Evolutionary conservation across 2,888 invertebrate genomes (phyloP), one percentile per base, ranked within the genome.

Genomic region (Mythimna loreyi): DNA sequence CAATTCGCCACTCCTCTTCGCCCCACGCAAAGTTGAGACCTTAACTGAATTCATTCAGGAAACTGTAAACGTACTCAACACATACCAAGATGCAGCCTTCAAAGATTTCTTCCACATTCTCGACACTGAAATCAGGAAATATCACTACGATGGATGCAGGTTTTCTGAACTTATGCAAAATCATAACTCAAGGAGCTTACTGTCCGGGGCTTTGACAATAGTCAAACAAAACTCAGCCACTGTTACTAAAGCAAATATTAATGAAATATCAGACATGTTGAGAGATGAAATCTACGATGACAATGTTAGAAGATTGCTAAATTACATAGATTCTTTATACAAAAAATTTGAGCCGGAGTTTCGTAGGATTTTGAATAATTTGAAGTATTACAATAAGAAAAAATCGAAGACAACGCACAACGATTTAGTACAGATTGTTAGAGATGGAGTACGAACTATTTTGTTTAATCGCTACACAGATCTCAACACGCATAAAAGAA

Each of bases 251-350:
- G 47, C 60, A 2, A 45, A 68, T 7, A 43, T 93, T 3, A 74
- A 87, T 13, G 11, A 61, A 2, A 16, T 84, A 0, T 30, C 77
- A 0, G 47, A 63, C 0, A 45, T 61, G 1, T 19, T 92, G 3
- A 60, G 79, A 19, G 25, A 77, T 3, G 53, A 79, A 19, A 78
- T 80, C 21, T 72, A 72, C 19, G 67, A 78, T 16, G 40, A 63
- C 1, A 68, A 74, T 11, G 65, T 81, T 0, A 74, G 57, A 45
- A 64, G 74, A 6, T 40, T 92, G 1, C 3, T 89, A 0, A 72
- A 84, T 52, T 89, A 89, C 23, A 66, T 92, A 0, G 87, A 93
- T 75, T 86, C 89, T 0, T 72, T 92, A 11, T 92, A 90, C 62
- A 77, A 58, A 33, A 70, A 70, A 9, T 62, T 84, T 0, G 64